phyloP scores from a whole-genome alignment of 2,888 invertebrate genomes.

The Nymphalis urticae region DNA sequence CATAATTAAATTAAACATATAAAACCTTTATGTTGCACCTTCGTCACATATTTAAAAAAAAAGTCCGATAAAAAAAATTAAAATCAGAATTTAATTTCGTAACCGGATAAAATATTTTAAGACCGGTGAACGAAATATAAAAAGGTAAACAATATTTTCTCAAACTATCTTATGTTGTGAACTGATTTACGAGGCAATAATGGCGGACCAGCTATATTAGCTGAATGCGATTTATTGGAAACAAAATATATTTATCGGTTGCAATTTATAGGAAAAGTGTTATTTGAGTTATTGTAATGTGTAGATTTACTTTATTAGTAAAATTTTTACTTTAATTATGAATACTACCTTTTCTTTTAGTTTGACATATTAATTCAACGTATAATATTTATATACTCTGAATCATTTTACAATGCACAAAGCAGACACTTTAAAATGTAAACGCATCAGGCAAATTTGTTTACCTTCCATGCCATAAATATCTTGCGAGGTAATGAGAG shows the following conservation, averaged over 20 bases:
- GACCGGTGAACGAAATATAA: not conserved
- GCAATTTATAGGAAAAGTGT: conserved; percentile 21
- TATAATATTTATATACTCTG: not conserved
- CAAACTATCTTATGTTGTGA: conserved; percentile 11
- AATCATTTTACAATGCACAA: conserved; percentile 12
- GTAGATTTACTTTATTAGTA: too few species aligned
- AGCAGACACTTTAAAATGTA: conserved; percentile 12
- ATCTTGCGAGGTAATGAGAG: conserved; percentile 25
- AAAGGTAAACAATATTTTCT: conserved; percentile 7
- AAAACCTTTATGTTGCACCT: too few species aligned
- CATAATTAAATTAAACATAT: too few species aligned
- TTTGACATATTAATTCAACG: too few species aligned
- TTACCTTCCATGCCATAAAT: conserved; percentile 26
- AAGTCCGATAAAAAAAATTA: too few species aligned
- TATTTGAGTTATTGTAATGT: not conserved
- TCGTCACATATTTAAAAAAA: too few species aligned
- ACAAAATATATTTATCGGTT: conserved; percentile 21
- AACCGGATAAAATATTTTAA: not conserved
- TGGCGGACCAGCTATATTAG: conserved; percentile 16
- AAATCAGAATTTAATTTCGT: not conserved
- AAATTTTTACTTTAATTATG: too few species aligned
- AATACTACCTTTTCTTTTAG: too few species aligned
- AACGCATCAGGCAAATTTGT: conserved; percentile 38
- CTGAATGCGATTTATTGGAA: conserved; percentile 15
- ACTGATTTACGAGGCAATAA: conserved; percentile 34